phyloP scores from a whole-genome alignment of 2,113 vertebrate genomes.

The Anoura caudifer region DNA sequence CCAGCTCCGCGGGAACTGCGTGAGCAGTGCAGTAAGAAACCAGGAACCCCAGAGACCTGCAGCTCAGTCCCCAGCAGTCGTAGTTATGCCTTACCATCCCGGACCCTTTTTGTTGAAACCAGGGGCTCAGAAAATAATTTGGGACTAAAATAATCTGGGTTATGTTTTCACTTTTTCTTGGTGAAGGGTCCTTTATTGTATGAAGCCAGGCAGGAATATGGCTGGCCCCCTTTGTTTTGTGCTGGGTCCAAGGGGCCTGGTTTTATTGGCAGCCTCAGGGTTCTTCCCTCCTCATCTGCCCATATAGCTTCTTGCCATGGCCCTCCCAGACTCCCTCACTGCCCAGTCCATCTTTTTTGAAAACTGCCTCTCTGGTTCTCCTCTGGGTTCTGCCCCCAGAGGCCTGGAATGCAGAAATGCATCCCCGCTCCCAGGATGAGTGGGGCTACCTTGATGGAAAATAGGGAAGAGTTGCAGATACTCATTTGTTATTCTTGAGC shows the following conservation, averaged over 20 bases:
- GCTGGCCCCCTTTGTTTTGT: constrained; percentile 22
- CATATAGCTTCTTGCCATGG: background rate
- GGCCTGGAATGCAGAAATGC: constrained; percentile 19
- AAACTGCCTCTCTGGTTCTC: constrained; percentile 1
- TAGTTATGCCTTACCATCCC: background rate
- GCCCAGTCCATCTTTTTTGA: background rate
- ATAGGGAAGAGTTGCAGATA: background rate
- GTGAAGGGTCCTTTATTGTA: constrained; percentile 15
- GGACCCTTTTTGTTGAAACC: background rate
- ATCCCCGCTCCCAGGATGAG: background rate
- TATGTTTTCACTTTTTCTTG: constrained; percentile 21
- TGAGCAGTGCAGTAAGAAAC: constrained; percentile 32
- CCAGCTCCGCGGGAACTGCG: constrained; percentile 40
- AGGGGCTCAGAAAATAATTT: constrained; percentile 33
- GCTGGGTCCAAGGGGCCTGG: background rate
- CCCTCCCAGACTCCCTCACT: background rate
- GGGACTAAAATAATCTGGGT: background rate
- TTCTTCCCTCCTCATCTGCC: background rate
- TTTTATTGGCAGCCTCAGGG: background rate
- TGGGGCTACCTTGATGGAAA: constrained; percentile 17
- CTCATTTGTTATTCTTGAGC: constrained; percentile 26
- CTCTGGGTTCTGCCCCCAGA: background rate
- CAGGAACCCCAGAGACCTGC: background rate
- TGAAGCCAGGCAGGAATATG: background rate
- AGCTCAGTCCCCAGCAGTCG: background rate